These are phyloP conservation scores for Danaus melanippus DNA, from an alignment of 1,140 invertebrate genomes.

Conservation along the genomic window DNA sequence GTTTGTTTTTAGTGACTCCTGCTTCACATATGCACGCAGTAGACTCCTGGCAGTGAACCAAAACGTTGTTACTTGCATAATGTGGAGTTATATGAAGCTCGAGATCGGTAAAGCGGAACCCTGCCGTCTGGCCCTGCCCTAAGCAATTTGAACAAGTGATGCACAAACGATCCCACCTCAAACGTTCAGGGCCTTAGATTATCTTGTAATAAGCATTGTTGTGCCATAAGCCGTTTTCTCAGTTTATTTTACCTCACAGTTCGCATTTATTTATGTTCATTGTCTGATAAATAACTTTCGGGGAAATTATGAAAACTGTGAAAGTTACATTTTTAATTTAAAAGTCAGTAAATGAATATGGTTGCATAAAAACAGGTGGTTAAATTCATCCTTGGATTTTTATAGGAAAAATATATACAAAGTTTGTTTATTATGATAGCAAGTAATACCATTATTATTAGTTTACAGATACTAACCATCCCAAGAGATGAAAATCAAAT, in stretches of 20 bases:
- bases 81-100: slow-evolving; percentile 54
- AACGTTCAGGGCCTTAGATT: slow-evolving; percentile 23
- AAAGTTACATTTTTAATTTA: no score
- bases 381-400: no score
- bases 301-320: no score
- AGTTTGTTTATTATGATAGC: no score
- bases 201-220: slow-evolving; percentile 24
- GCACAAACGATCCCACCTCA: slow-evolving; percentile 20
- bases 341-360: no score
- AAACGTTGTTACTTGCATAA: slow-evolving; percentile 61
- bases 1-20: slow-evolving; percentile 10
- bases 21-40: slow-evolving; percentile 13
- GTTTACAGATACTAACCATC: no score
- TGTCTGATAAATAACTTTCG: no score
- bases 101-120: slow-evolving; percentile 44
- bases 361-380: no score
- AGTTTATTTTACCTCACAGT: no score
- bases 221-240: slow-evolving; percentile 16
- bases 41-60: slow-evolving; percentile 60
- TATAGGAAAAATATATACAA: no score
- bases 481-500: slow-evolving; percentile 59
- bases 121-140: slow-evolving; percentile 41
- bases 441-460: no score
- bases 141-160: slow-evolving; percentile 46
- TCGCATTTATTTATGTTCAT: no score